A percentile compares a stretch with the other conserved stretches of the same genome.
These are phyloP conservation scores for Rhinolophus sinicus DNA, from an alignment of 2,113 vertebrate species.

Conservation along the genomic window DNA sequence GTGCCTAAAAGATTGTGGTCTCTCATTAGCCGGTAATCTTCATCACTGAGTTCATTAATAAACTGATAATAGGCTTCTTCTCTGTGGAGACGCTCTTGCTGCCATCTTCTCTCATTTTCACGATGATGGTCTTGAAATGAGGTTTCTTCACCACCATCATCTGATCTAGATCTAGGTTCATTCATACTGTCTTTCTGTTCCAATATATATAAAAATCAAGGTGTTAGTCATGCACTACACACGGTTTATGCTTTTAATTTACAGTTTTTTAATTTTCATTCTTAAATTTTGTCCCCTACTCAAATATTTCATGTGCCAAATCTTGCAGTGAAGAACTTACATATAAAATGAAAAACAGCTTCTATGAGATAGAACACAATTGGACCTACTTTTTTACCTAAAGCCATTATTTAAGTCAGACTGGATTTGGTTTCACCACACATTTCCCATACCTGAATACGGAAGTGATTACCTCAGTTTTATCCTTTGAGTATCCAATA, in stretches of 20 bases:
- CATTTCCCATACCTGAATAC: background rate
- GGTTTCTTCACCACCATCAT: slow-evolving; percentile 65
- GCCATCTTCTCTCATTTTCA: slow-evolving; percentile 90
- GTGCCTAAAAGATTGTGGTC: slow-evolving; percentile 96
- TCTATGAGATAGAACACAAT: background rate
- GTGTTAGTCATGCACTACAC: background rate
- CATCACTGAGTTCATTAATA: slow-evolving; percentile 95
- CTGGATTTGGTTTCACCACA: background rate
- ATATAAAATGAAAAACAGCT: slow-evolving; percentile 13
- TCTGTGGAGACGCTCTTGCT: slow-evolving; percentile 94
- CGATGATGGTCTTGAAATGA: slow-evolving; percentile 55
- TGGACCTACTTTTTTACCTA: background rate
- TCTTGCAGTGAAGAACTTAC: background rate
- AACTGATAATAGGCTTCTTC: slow-evolving; percentile 99
- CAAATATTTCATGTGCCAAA: slow-evolving; percentile 22
- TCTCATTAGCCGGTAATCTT: slow-evolving; percentile 97
- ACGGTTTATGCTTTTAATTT: slow-evolving; percentile 12
- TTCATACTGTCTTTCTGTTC: slow-evolving; percentile 81
- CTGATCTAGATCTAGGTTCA: slow-evolving; percentile 72
- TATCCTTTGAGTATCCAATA: background rate
- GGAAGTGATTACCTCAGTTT: background rate
- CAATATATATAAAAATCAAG: slow-evolving; percentile 66
- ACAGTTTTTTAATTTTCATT: background rate
- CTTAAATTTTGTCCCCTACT: background rate
- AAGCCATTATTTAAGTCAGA: background rate